phyloP scores from a whole-genome alignment of 2,888 invertebrate genomes.

The Galerucella calmariensis region DNA sequence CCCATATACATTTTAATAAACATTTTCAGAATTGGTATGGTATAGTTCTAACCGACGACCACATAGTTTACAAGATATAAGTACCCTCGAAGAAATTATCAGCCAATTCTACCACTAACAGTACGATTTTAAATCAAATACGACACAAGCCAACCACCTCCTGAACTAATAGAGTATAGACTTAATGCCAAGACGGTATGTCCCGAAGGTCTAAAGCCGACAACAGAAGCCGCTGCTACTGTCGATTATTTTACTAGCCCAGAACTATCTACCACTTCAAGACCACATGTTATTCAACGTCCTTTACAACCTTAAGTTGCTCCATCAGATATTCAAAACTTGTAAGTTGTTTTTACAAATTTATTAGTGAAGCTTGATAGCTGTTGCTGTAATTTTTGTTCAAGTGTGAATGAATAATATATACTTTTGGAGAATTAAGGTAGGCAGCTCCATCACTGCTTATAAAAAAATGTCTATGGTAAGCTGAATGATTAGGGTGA shows the following conservation, averaged over 20 bases:
- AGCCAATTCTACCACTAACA: constrained; percentile 68
- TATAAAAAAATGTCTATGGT: no score
- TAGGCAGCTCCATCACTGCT: no score
- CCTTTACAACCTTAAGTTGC: not conserved
- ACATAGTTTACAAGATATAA: constrained; percentile 71
- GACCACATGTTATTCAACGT: constrained; percentile 46
- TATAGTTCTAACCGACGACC: constrained; percentile 70
- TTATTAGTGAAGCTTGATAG: no score
- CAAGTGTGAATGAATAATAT: no score
- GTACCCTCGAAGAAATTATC: constrained; percentile 70
- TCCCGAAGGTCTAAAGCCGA: constrained; percentile 54
- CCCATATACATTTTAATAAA: no score
- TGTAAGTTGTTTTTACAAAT: not conserved
- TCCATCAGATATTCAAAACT: not conserved
- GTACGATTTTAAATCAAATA: constrained; percentile 72
- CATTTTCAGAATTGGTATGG: constrained; percentile 66
- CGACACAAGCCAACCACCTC: constrained; percentile 67
- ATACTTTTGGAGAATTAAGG: no score
- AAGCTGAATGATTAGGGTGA: no score
- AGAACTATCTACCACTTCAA: constrained; percentile 39
- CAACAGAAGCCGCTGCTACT: constrained; percentile 61
- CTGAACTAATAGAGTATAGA: constrained; percentile 48
- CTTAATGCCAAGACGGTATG: constrained; percentile 73
- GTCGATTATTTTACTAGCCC: constrained; percentile 51
- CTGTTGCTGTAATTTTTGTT: no score